Conservation (phyloP, 2,113 vertebrate genomes). For the Dromiciops gliroides region DNA sequence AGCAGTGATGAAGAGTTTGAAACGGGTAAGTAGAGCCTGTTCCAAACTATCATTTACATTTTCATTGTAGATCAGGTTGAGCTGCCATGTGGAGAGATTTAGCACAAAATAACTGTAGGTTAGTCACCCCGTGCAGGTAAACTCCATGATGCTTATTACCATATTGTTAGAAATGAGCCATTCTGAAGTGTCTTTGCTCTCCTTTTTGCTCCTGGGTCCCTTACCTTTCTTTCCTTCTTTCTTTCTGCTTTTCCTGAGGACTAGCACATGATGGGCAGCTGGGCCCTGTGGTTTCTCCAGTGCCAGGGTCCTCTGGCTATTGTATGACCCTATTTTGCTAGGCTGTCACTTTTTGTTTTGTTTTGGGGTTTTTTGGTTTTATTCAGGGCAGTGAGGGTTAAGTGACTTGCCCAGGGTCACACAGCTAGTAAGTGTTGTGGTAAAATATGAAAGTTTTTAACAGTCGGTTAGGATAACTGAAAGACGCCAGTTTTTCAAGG, state of each 20-base stretch:
- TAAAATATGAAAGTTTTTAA: too few species aligned
- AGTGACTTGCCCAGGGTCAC: too few species aligned
- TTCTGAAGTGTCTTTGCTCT: background rate
- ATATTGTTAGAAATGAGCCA: background rate
- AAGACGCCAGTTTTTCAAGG: too few species aligned
- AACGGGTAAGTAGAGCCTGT: conserved; percentile 82
- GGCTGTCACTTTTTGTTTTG: conserved; percentile 17
- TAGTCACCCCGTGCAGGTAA: background rate
- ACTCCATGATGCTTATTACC: conserved; percentile 11
- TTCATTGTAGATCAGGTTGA: conserved; percentile 30
- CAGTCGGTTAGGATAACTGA: too few species aligned
- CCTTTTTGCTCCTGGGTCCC: conserved; percentile 24
- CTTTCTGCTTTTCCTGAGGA: background rate
- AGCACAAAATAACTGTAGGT: background rate
- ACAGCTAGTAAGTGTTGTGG: too few species aligned
- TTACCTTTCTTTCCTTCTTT: conserved; percentile 52
- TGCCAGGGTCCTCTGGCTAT: conserved; percentile 13
- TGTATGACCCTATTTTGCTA: conserved; percentile 20
- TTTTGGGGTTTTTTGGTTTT: too few species aligned
- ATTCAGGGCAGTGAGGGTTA: too few species aligned
- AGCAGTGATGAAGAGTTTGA: conserved; percentile 85
- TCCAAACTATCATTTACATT: background rate
- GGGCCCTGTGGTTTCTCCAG: conserved; percentile 12
- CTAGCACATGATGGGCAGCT: background rate
- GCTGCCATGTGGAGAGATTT: conserved; percentile 26